Percentiles rank a stretch among this genome's conserved stretches.
Evolutionary conservation across 2,888 invertebrate genomes (phyloP).

Genomic region (Drosophila kokeensis): DNA sequence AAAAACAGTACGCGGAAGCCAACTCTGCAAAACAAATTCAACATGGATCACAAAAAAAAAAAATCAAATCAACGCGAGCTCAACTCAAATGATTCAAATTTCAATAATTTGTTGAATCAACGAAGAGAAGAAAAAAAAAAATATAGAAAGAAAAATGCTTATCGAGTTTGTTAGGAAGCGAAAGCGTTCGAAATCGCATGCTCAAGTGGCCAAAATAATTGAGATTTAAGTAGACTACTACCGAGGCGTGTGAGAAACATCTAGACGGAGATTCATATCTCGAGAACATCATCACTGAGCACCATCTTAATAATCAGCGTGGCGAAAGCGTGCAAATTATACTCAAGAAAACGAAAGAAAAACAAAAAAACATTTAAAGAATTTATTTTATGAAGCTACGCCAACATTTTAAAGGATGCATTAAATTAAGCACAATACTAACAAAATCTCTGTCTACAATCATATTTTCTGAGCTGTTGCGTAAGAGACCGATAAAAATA

Average conservation of each 20-base stretch:
- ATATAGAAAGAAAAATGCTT: constrained; percentile 24
- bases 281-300: constrained; percentile 29
- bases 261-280: constrained; percentile 29
- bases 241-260: constrained; percentile 44
- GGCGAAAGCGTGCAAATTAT: constrained; percentile 1
- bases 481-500: neutral
- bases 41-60: constrained; percentile 12
- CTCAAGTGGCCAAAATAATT: constrained; percentile 57
- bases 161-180: constrained; percentile 56
- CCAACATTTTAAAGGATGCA: neutral
- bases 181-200: constrained; percentile 73
- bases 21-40: constrained; percentile 15
- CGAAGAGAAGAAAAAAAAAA: constrained; percentile 4
- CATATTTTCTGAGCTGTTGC: neutral
- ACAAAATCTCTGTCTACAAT: neutral
- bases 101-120: constrained; percentile 56
- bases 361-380: neutral
- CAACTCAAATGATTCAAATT: constrained; percentile 43
- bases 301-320: constrained; percentile 17
- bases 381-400: neutral
- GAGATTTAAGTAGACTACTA: constrained; percentile 41
- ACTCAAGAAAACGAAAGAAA: neutral
- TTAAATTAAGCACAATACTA: neutral
- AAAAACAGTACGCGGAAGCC: constrained; percentile 51
- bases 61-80: constrained; percentile 21